Base-by-base conservation (phyloP, 2,888 invertebrate species). In the Marasmarcha lunaedactyla region DNA sequence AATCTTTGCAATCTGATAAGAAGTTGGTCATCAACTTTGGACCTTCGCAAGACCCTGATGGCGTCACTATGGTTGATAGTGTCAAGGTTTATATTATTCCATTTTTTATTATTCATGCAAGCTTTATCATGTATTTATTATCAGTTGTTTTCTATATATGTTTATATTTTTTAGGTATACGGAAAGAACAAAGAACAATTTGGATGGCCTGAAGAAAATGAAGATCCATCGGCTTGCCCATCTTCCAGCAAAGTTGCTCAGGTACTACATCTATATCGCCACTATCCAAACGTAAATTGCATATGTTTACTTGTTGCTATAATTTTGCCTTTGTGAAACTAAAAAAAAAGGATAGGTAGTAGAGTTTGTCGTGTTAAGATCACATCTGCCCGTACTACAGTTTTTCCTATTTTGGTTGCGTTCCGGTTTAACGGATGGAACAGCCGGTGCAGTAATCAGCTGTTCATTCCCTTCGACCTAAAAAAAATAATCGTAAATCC, bases 131-230 rank as follows among this genome's bases (percentile, higher is more conserved):
- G 11, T 11, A 33, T 4, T 11, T 25, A 9, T 33, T 33, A 11
- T 7, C 7, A 33, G 1, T n/a, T 26, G 14, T 34, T 11, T 12
- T 37, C 3, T 25, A 9, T 35, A 15, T n/a, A n/a, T 15, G 3
- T 3, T 12, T 30, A 10, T 12, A 12, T 35, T 4, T 39, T 14
- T 54, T 63, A 90, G 90, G 57, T 84, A 1, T 97, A 97, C 64
- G 96, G 96, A 1, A 97, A 96, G 76, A 93, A 94, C 1, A 98
- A 98, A 71, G 97, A 97, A 63, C 87, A 91, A 1, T 97, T 98
- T 60, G 97, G 97, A 33, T 98, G 97, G 98, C 97, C 97, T 0
- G 97, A 98, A 64, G 97, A 98, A 58, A 89, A 88, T 6, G 97
- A 97, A 56, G 97, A 97, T 41, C 73, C 83, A 1, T 74, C 78